A percentile compares a stretch with the other conserved stretches of the same genome.
These are phyloP conservation scores for Mycteria americana DNA, from an alignment of 2,797 vertebrate species.

Conservation along the genomic window DNA sequence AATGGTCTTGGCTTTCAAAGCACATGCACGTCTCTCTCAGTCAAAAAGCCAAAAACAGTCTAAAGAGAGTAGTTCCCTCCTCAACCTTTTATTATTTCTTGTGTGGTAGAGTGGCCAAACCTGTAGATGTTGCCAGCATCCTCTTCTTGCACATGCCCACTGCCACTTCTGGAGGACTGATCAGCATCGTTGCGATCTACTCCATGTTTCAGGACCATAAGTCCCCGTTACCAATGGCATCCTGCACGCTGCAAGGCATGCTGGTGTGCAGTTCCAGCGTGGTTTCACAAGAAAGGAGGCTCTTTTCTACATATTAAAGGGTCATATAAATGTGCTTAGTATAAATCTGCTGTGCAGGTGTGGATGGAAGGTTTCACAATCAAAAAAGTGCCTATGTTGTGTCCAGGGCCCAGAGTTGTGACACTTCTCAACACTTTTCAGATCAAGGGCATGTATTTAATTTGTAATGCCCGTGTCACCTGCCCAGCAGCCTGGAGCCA, in stretches of 20 bases:
- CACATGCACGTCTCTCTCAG: not conserved
- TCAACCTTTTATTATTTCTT: not conserved
- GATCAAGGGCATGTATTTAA: not conserved
- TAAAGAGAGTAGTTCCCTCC: not conserved
- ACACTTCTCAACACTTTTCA: not conserved
- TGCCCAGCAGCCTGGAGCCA: not conserved
- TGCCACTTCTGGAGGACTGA: not conserved
- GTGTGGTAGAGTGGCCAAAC: not conserved
- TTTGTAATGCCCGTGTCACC: not conserved
- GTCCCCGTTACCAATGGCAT: not conserved
- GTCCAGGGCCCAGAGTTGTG: not conserved
- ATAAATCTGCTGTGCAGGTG: not conserved
- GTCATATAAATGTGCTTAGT: not conserved
- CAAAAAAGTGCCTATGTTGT: not conserved
- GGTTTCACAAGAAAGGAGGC: not conserved
- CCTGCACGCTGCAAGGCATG: not conserved
- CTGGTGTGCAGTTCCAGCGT: not conserved
- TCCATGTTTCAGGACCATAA: fast-evolving
- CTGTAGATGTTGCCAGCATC: not conserved
- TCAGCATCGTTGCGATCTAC: not conserved
- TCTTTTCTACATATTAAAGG: not conserved
- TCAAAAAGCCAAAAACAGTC: not conserved
- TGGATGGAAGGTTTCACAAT: not conserved
- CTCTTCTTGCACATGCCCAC: not conserved
- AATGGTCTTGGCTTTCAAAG: not conserved